Percentiles rank a stretch among this genome's conserved stretches.
Conservation (phyloP, 2,888 invertebrate species). For the Phania funesta region DNA sequence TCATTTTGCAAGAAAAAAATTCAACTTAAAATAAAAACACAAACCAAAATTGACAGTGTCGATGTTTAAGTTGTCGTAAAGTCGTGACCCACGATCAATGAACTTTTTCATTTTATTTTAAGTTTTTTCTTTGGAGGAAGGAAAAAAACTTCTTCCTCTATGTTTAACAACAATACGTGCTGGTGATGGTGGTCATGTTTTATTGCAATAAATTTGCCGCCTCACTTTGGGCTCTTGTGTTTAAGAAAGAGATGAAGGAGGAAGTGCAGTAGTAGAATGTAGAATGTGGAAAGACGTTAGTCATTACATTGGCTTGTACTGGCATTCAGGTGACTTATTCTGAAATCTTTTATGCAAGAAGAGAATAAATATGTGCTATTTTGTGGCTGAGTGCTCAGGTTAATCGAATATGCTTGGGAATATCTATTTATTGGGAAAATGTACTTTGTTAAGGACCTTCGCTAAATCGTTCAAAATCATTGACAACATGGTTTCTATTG, state of each 20-base stretch:
- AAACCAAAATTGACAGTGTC: constrained; percentile 66
- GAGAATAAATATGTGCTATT: neutral
- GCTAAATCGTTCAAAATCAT: too few relatives aligned
- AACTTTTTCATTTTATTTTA: constrained; percentile 69
- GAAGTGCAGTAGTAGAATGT: neutral
- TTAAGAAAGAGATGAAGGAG: neutral
- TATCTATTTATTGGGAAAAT: neutral
- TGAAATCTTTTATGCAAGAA: constrained; percentile 10
- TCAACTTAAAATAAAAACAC: constrained; percentile 37
- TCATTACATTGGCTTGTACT: constrained; percentile 42
- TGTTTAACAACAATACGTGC: constrained; percentile 48
- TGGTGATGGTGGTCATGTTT: constrained; percentile 64
- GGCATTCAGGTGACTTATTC: constrained; percentile 40
- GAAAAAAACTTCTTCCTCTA: constrained; percentile 45
- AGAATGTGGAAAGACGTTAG: constrained; percentile 16
- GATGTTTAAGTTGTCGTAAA: constrained; percentile 63
- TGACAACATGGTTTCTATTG: too few relatives aligned
- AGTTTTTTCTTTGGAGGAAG: constrained; percentile 26
- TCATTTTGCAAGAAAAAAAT: constrained; percentile 49
- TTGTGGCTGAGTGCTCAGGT: constrained; percentile 11
- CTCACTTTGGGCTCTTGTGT: constrained; percentile 25
- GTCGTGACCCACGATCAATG: constrained; percentile 78
- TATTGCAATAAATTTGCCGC: constrained; percentile 58
- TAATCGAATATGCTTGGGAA: neutral
- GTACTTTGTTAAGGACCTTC: too few relatives aligned